These are phyloP conservation scores for Luperina testacea DNA, from an alignment of 2,888 invertebrate genomes.

Conservation along the genomic window DNA sequence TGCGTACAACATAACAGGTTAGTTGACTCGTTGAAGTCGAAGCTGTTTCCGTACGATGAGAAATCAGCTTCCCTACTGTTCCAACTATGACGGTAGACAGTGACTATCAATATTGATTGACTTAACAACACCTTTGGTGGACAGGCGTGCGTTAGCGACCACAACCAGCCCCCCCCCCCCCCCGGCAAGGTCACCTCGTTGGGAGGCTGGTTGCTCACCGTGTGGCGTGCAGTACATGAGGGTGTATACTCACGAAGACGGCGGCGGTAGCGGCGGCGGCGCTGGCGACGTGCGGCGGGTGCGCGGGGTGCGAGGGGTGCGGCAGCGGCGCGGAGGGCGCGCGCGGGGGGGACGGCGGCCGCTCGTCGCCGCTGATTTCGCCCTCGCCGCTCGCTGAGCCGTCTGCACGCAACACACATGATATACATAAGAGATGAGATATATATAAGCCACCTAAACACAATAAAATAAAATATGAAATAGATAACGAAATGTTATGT, in stretches of 20 bases:
- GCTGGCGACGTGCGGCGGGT: conserved; percentile 65
- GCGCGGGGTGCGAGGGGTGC: conserved; percentile 74
- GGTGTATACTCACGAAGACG: conserved; percentile 74
- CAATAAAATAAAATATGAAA: too few relatives aligned
- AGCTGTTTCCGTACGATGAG: not conserved
- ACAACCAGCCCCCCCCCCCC: too few relatives aligned
- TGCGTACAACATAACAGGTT: conserved; percentile 56
- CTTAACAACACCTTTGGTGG: not conserved
- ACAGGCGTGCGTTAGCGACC: not conserved
- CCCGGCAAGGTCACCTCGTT: not conserved
- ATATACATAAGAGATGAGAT: too few relatives aligned
- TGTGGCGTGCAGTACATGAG: not conserved
- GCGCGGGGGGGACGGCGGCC: conserved; percentile 80
- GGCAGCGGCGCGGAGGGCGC: conserved; percentile 78
- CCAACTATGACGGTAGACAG: not conserved
- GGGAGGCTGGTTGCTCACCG: not conserved
- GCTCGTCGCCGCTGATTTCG: conserved; percentile 84
- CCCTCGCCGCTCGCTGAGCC: conserved; percentile 88
- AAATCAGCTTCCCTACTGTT: not conserved
- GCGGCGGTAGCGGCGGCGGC: conserved; percentile 74
- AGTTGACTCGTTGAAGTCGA: not conserved
- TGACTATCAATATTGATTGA: not conserved
- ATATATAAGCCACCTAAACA: not conserved
- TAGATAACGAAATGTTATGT: not conserved
- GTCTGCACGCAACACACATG: conserved; percentile 69